Base-by-base conservation (phyloP, 1,140 invertebrate species). In the Panulirus ornatus region DNA sequence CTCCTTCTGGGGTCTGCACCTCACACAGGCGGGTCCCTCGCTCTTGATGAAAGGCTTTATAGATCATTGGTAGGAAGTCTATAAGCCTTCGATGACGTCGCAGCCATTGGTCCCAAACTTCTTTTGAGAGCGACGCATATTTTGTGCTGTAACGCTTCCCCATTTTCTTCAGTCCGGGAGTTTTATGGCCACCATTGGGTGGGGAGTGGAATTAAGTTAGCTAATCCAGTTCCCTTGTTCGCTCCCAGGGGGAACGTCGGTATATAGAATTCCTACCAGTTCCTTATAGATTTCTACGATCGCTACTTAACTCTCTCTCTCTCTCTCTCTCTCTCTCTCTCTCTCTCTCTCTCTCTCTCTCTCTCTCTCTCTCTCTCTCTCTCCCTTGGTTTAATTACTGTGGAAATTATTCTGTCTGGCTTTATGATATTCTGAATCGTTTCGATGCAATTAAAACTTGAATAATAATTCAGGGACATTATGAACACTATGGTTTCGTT, bases 251-350 rank as follows among this genome's bases (percentile, higher is more conserved):
- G n/a, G n/a, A n/a, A n/a, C n/a, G n/a, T n/a, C n/a, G n/a, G n/a
- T n/a, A n/a, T 51, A n/a, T 51, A 11, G 14, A n/a, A 11, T 44
- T 30, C 47, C 34, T 42, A 5, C 22, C 42, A 27, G n/a, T 34
- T 27, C 40, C 22, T 75, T 27, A 40, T 34, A 3, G 11, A 14
- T 5, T n/a, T 75, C 0, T 9, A 19, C 71, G 22, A 16, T 75
- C 16, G 0, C 36, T 40, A 6, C 22, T 44, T 27, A 19, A 14
- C 38, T 81, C 78, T 81, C 42, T 79, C 44, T 58, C 42, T 58
- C 78, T 47, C 22, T 36, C 76, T 79, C 44, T 27, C 42, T 79
- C 42, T 51, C 71, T n/a, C 76, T 79, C 76, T 11, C 2, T 36
- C 22, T 2, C 63, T 42, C 22, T 40, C 2, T 58, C 42, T 58